Percentiles rank a stretch among this genome's conserved stretches.
Conservation (phyloP, 2,888 invertebrate genomes). For the Rhagonycha lutea region DNA sequence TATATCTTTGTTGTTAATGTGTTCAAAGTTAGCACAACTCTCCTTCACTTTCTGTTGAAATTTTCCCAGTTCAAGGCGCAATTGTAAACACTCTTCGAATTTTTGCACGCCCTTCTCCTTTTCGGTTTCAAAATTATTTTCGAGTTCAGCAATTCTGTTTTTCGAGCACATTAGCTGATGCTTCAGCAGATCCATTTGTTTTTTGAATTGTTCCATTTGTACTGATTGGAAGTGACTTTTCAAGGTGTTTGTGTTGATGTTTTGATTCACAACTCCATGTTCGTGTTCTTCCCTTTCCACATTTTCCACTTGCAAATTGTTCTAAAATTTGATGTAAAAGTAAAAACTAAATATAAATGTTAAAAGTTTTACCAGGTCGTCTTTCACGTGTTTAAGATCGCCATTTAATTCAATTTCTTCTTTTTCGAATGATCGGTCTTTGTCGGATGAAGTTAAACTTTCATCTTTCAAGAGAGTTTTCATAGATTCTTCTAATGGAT, state of each 20-base stretch:
- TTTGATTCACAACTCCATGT: neutral
- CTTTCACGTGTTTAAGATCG: slow-evolving; percentile 23
- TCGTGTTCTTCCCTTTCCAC: slow-evolving; percentile 7
- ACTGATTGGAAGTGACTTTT: slow-evolving; percentile 53
- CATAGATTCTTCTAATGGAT: neutral
- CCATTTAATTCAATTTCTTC: slow-evolving; percentile 26
- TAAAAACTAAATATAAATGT: neutral
- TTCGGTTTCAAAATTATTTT: slow-evolving; percentile 42
- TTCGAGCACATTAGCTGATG: slow-evolving; percentile 43
- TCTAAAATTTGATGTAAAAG: neutral
- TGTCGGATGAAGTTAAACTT: neutral
- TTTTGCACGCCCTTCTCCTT: slow-evolving; percentile 40
- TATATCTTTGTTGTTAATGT: slow-evolving; percentile 17
- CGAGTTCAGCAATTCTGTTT: slow-evolving; percentile 44
- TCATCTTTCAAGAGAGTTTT: neutral
- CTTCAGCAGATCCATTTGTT: slow-evolving; percentile 48
- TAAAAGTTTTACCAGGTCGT: slow-evolving; percentile 9
- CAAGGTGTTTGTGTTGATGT: slow-evolving; percentile 50
- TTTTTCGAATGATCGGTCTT: slow-evolving; percentile 1
- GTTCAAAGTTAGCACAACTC: slow-evolving; percentile 28
- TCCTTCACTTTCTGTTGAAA: slow-evolving; percentile 50
- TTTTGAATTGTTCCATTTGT: slow-evolving; percentile 47
- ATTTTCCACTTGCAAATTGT: slow-evolving; percentile 15
- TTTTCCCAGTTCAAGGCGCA: slow-evolving; percentile 45
- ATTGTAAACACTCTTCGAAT: slow-evolving; percentile 40